A percentile compares a stretch with the other conserved stretches of the same genome.
Conservation (phyloP, 2,888 invertebrate species). For the Cybosia mesomella region DNA sequence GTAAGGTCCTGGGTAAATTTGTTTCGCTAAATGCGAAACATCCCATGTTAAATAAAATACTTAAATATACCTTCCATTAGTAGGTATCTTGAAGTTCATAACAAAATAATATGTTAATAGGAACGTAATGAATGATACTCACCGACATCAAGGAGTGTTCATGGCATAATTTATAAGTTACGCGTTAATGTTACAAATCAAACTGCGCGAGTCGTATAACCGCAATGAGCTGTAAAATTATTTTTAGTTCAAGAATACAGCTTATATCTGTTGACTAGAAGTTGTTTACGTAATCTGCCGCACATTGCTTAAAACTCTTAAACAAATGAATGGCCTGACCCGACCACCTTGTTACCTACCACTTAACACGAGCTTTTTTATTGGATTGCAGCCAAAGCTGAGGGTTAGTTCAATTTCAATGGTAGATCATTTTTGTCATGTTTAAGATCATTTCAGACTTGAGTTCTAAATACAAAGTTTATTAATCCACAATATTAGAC, state of each 20-base stretch:
- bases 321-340: slow-evolving; percentile 63
- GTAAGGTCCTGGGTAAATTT: no score
- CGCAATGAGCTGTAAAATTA: slow-evolving; percentile 7
- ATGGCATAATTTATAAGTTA: slow-evolving; percentile 15
- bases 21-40: neutral
- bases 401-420: neutral
- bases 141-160: neutral
- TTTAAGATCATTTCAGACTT: neutral
- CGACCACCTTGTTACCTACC: slow-evolving; percentile 25
- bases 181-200: slow-evolving; percentile 4
- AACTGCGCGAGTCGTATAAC: slow-evolving; percentile 9
- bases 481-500: neutral
- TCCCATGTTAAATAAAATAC: neutral
- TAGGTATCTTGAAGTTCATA: neutral
- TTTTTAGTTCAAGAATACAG: slow-evolving; percentile 20
- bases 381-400: slow-evolving; percentile 17
- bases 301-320: slow-evolving; percentile 58
- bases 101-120: slow-evolving; percentile 5
- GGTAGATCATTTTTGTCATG: neutral
- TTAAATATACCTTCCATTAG: neutral
- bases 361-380: slow-evolving; percentile 48
- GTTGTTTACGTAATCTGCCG: slow-evolving; percentile 53
- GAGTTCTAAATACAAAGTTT: neutral
- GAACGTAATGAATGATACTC: neutral
- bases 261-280: slow-evolving; percentile 38